Base-by-base conservation (phyloP, 2,888 invertebrate genomes). In the Dasypolia templi region DNA sequence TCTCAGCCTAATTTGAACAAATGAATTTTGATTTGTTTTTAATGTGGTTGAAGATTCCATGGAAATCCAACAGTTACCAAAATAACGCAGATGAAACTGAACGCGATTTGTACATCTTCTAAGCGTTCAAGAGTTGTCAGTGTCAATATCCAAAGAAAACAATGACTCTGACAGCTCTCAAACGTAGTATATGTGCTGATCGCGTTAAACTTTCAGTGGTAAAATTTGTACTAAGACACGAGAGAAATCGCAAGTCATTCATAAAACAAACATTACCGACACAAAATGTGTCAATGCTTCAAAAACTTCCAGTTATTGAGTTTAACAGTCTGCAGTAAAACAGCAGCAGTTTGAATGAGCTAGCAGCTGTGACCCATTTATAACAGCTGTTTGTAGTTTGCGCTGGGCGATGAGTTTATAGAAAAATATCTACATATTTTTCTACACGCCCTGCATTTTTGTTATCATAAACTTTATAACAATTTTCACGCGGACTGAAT, bases 351-450 rank as follows among this genome's bases (percentile, higher is more conserved):
- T 66, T 44, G 56, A 67, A 61, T 63, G 46, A 59, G 22, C n/a
- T n/a, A n/a, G n/a, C n/a, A n/a, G n/a, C n/a, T n/a, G n/a, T n/a
- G n/a, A n/a, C n/a, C n/a, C n/a, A 84, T 80, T 64, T 74, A 12
- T n/a, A 26, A 5, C 81, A 81, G 80, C 26, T 72, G 81, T 66
- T 73, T 22, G 49, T 19, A 69, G 80, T 62, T 81, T 19, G 22
- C 53, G 3, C 39, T 3, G 39, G 53, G 42, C 58, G 63, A 79
- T 55, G 58, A 59, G 55, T 79, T 69, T 49, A 55, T 79, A 49
- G 69, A 72, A 79, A 83, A 68, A 83, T 71, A 61, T 42, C 22
- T 53, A n/a, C n/a, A n/a, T n/a, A n/a, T n/a, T n/a, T n/a, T n/a
- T n/a, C n/a, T n/a, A 67, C 55, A 53, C 2, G 26, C 2, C 19